Conservation (phyloP, 2,113 vertebrate species). For the Dendrocopos noguchii region DNA sequence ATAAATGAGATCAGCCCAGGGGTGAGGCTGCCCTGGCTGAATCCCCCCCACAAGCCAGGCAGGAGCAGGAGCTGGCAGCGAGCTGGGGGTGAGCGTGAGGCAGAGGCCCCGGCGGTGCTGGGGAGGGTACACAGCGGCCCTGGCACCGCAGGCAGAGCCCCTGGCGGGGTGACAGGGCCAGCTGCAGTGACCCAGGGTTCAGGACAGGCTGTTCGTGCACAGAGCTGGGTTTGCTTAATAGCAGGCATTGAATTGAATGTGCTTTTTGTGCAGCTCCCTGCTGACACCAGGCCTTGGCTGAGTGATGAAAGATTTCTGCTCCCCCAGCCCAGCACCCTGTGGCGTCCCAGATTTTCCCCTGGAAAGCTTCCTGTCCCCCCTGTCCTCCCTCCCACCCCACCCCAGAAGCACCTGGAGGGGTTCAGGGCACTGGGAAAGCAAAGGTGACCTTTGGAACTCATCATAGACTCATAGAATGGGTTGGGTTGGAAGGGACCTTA, state of each 20-base stretch:
- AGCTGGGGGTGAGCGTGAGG: fast-evolving
- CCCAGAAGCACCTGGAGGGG: background rate
- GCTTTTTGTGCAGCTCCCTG: background rate
- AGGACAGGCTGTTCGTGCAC: conserved; percentile 40
- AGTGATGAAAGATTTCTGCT: conserved; percentile 31
- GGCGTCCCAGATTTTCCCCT: background rate
- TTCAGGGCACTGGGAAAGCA: background rate
- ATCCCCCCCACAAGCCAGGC: background rate
- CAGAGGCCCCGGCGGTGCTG: fast-evolving
- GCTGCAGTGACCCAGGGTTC: background rate
- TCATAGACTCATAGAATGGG: no score
- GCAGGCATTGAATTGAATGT: conserved; percentile 38
- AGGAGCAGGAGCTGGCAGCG: fast-evolving
- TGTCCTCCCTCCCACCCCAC: no score
- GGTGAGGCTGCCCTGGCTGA: background rate
- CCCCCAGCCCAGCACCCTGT: background rate
- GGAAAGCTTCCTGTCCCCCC: background rate
- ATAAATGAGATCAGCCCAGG: background rate
- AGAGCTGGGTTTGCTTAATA: conserved; percentile 25
- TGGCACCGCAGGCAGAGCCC: background rate
- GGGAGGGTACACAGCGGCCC: background rate
- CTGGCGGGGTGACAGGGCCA: background rate
- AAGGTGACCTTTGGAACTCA: background rate
- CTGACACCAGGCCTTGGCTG: conserved; percentile 34
- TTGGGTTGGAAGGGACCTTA: no score